These are phyloP conservation scores for Drosophila rhopaloa DNA, from an alignment of 1,140 invertebrate genomes.

Conservation along the genomic window DNA sequence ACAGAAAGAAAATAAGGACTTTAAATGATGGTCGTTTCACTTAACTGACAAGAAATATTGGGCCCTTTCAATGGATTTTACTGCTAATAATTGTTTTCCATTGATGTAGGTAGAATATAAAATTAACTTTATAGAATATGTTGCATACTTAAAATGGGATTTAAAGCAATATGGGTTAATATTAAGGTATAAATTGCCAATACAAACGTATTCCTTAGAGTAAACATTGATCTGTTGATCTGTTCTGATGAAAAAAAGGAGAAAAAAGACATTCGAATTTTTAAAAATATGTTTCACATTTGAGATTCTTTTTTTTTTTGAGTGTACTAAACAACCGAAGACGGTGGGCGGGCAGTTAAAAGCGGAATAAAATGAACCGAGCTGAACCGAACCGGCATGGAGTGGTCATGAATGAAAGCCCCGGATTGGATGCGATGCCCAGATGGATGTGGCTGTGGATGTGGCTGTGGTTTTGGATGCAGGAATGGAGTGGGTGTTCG, in stretches of 20 bases:
- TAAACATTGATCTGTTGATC: too few species aligned
- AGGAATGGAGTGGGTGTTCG: slow-evolving; percentile 35
- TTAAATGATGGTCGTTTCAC: too few species aligned
- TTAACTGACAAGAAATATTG: too few species aligned
- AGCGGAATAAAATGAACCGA: slow-evolving; percentile 29
- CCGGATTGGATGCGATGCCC: slow-evolving; percentile 18
- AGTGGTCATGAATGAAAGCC: slow-evolving; percentile 40
- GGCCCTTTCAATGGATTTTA: too few species aligned
- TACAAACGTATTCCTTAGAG: too few species aligned
- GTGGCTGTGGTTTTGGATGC: slow-evolving; percentile 18
- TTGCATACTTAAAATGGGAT: not conserved
- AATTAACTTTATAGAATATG: not conserved
- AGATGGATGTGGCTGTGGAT: slow-evolving; percentile 12
- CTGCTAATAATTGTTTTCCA: not conserved
- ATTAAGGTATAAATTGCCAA: too few species aligned
- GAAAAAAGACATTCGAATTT: too few species aligned
- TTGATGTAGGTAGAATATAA: not conserved
- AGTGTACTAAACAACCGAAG: not conserved
- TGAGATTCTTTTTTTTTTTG: not conserved
- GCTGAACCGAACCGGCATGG: slow-evolving; percentile 22
- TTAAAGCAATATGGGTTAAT: too few species aligned
- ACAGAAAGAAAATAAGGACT: not conserved
- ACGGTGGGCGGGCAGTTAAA: slow-evolving; percentile 61
- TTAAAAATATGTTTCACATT: too few species aligned
- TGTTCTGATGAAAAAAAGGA: too few species aligned